Evolutionary conservation across 2,113 vertebrate species (phyloP).

Genomic region (Lepus europaeus): DNA sequence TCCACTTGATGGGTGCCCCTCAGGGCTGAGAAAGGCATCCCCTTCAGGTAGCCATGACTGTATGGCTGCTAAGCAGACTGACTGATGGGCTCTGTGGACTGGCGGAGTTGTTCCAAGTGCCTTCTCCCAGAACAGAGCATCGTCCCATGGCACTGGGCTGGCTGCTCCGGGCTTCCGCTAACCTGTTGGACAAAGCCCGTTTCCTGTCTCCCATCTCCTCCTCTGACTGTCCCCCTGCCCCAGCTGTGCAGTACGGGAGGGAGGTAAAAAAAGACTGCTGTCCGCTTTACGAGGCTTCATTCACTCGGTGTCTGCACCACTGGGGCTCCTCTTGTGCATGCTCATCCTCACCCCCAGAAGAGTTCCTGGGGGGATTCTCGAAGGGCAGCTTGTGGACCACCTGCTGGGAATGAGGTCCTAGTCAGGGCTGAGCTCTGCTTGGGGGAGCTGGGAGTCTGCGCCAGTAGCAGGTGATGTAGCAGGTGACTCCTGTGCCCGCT

Average conservation of each 20-base stretch:
- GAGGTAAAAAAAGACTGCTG: not conserved
- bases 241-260: too few relatives aligned
- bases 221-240: too few relatives aligned
- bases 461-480: not conserved
- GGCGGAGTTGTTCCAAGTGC: conserved; percentile 45
- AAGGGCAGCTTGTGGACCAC: not conserved
- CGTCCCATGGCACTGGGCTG: not conserved
- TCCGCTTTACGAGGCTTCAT: not conserved
- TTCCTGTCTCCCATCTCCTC: too few relatives aligned
- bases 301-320: not conserved
- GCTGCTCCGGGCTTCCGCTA: not conserved
- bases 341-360: not conserved
- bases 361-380: not conserved
- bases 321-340: not conserved
- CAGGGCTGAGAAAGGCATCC: not conserved
- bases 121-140: not conserved
- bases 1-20: not conserved
- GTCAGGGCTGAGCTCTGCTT: not conserved
- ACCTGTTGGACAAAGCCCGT: conserved; percentile 21
- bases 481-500: not conserved
- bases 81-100: conserved; percentile 69
- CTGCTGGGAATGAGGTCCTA: not conserved
- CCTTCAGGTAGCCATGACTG: not conserved
- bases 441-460: not conserved
- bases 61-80: conserved; percentile 40